phyloP scores from a whole-genome alignment of 1,140 invertebrate species.

The Mya arenaria region DNA sequence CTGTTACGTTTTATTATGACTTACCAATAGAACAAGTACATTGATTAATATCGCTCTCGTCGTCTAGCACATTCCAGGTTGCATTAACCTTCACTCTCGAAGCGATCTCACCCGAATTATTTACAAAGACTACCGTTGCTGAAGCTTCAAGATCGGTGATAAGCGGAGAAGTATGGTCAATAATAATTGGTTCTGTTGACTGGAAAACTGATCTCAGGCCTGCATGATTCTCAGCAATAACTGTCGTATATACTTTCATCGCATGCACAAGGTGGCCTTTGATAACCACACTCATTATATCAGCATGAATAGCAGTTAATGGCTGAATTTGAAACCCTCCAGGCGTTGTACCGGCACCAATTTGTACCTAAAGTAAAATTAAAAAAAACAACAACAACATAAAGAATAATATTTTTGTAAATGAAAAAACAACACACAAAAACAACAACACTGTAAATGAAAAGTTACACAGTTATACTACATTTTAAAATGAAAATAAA shows the following conservation, averaged over 20 bases:
- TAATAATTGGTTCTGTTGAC: conserved; percentile 16
- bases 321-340: conserved; percentile 50
- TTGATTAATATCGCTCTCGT: conserved; percentile 35
- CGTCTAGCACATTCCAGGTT: conserved; percentile 44
- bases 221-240: conserved; percentile 51
- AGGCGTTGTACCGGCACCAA: conserved; percentile 51
- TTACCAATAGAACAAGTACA: conserved; percentile 54
- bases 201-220: conserved; percentile 39
- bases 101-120: too few species aligned
- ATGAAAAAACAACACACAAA: too few species aligned
- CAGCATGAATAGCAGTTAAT: conserved; percentile 3
- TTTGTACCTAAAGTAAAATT: too few species aligned
- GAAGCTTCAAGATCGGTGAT: conserved; percentile 2
- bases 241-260: conserved; percentile 35
- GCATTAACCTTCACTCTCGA: not conserved
- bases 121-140: too few species aligned
- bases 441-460: too few species aligned
- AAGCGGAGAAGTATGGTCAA: conserved; percentile 50
- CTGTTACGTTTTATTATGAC: too few species aligned
- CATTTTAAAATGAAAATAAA: too few species aligned
- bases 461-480: too few species aligned
- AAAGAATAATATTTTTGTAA: too few species aligned
- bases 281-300: conserved; percentile 5
- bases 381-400: too few species aligned
- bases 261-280: conserved; percentile 34